Evolutionary conservation across 1,140 invertebrate genomes (phyloP), one percentile per base, ranked within the genome.

Genomic region (Megalopta genalis): DNA sequence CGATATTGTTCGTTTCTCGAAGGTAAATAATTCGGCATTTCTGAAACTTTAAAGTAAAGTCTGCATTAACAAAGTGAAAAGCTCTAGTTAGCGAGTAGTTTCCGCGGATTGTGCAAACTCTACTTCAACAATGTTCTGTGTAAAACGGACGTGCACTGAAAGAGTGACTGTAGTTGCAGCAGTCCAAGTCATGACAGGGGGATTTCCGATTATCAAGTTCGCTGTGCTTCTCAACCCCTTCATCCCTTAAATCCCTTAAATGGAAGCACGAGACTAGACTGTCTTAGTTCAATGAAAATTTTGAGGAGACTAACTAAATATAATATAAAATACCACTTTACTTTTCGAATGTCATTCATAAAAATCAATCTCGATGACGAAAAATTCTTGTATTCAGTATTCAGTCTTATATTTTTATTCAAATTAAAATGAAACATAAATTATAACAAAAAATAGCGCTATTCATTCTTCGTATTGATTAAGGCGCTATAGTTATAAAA

Each of bases 141-240:
- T 27, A 71, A 54, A 62, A 70, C 32, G 46, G 32, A 12, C 25
- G 10, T 23, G 27, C 39, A 21, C 9, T 16, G 49, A 79, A 78
- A 73, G 54, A 65, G 59, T 67, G 25, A 25, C 12, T 60, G 18
- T 4, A 37, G 64, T 27, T 77, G 60, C 49, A 23, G 37, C 6
- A 32, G 42, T n/a, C 49, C 75, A 59, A 74, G 49, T 78, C 52
- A 23, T 73, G 62, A 46, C 52, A 46, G 54, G 16, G n/a, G 65
- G 72, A 64, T 27, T 81, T 65, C 72, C 71, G 49, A 82, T 82
- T 82, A 69, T 69, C 82, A 65, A 68, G 46, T 73, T 84, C 63
- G 64, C 59, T n/a, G 23, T 23, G n/a, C n/a, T n/a, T n/a, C 37
- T 67, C 25, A 21, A 75, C 57, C 62, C 21, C 42, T 52, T 42